Evolutionary conservation across 2,888 invertebrate species (phyloP), one percentile per base, ranked within the genome.

Genomic region (Conchocele bisecta): DNA sequence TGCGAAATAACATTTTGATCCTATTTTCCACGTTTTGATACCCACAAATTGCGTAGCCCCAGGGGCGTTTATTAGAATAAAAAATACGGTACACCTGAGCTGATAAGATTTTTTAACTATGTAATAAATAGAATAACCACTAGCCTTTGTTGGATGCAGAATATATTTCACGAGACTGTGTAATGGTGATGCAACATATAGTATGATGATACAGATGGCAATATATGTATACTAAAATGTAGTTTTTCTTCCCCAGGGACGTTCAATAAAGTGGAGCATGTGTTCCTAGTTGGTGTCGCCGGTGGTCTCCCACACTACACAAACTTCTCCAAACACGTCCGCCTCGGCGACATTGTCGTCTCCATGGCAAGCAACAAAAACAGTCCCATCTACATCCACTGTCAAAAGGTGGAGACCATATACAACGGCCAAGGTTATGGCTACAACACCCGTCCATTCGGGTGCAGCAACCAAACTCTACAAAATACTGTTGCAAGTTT

Each of bases 301-400:
- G 99, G 99, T 11, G 99, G 98, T 2, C 97, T 99, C 44, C 98
- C 99, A 0, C 97, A 99, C 92, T 98, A 96, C 90, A 97, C 98
- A 0, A 98, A 99, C 91, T 97, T 96, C 91, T 94, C 94, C 81
- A 95, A 95, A 82, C 98, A 99, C 90, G 97, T 98, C 26, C 94
- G 97, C 26, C 93, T 98, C 22, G 98, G 91, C 13, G 91, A 91
- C 65, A 85, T 91, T 11, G 89, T 91, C 7, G 88, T 91, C 1
- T 89, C 90, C 4, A 68, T 81, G 50, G 84, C 89, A 3, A 71
- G 70, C 2, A 75, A 81, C 39, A 70, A 79, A 26, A 79, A 76
- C 24, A 83, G 76, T 0, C 79, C 85, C 78, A 94, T 96, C 13
- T 97, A 97, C 89, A 93, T 96, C 58, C 96, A 96, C 89, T 97